phyloP scores from a whole-genome alignment of 1,140 invertebrate species.

The Magallana ariakensis region DNA sequence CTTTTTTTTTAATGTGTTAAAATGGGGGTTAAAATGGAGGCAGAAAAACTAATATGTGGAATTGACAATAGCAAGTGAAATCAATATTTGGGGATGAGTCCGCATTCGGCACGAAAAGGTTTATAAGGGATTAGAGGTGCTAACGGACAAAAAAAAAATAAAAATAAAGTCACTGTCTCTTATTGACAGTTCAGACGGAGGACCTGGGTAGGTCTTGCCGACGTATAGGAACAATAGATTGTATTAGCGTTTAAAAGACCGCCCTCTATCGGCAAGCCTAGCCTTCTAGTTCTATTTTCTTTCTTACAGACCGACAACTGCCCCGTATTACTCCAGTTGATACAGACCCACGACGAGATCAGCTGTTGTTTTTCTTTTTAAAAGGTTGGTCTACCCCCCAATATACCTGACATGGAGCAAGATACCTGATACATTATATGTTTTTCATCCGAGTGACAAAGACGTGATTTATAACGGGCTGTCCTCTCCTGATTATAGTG shows the following conservation, averaged over 20 bases:
- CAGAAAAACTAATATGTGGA: not conserved
- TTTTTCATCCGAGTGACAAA: not conserved
- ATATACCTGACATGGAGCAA: conserved; percentile 24
- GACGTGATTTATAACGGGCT: conserved; percentile 24
- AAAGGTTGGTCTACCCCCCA: conserved; percentile 8
- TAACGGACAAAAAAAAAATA: not conserved
- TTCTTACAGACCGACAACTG: conserved; percentile 21
- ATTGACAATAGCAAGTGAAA: conserved; percentile 21
- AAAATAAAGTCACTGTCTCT: conserved; percentile 23
- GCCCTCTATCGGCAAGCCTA: conserved; percentile 12
- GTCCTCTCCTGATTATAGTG: not conserved
- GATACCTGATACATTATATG: not conserved
- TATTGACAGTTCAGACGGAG: conserved; percentile 11
- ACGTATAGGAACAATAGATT: conserved; percentile 10
- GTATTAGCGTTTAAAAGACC: conserved; percentile 9
- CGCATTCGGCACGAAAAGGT: conserved; percentile 28
- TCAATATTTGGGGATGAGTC: conserved; percentile 31
- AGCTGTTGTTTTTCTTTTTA: not conserved
- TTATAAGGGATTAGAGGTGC: conserved; percentile 14
- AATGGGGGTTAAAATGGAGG: conserved; percentile 6
- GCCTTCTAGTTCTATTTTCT: not conserved
- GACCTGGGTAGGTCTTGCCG: not conserved
- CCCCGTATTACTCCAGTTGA: not conserved
- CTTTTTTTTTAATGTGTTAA: conserved; percentile 10
- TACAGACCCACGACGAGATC: conserved; percentile 8